Base-by-base conservation (phyloP, 1,140 invertebrate species). In the Heliconius himera region DNA sequence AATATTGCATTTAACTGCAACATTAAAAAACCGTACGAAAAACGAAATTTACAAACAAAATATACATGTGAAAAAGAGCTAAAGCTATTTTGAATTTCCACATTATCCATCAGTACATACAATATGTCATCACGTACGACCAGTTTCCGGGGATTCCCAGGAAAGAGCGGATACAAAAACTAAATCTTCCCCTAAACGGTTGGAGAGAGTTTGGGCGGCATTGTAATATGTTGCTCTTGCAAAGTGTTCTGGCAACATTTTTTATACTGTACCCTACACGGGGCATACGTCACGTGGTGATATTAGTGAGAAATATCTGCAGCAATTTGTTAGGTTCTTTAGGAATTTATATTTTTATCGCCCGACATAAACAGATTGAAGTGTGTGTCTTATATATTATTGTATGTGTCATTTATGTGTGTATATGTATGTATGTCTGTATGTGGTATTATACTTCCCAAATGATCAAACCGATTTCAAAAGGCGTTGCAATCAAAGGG, bases 131-230 rank as follows among this genome's bases (percentile, higher is more conserved):
- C 79, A 73, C 79, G 79, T 77, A 77, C 79, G 76, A 77, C 54
- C 33, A 38, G 75, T 76, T 81, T 81, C 79, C 79, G 79, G 79
- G 49, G 79, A 77, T 80, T 70, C 70, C 2, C 56, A 79, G 60
- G 74, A 79, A 81, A 77, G 82, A 79, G 56, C 79, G 80, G 77
- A 83, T 76, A 79, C 80, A 83, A 83, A 86, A 85, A 85, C 81
- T 83, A 82, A 85, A 87, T 85, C 81, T 81, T 77, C 33, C 71
- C 56, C 72, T 72, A 87, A 81, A 76, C 76, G 83, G 70, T 81
- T 73, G 79, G 80, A 83, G 77, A 80, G 73, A 81, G 76, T 87
- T 73, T 80, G 54, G 56, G 74, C 82, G 83, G 82, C 82, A 82
- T 82, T 76, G 71, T 66, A 71, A 70, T 73, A 83, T 77, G 77